Conservation (phyloP, 2,888 invertebrate species). For the Papilio protenor region DNA sequence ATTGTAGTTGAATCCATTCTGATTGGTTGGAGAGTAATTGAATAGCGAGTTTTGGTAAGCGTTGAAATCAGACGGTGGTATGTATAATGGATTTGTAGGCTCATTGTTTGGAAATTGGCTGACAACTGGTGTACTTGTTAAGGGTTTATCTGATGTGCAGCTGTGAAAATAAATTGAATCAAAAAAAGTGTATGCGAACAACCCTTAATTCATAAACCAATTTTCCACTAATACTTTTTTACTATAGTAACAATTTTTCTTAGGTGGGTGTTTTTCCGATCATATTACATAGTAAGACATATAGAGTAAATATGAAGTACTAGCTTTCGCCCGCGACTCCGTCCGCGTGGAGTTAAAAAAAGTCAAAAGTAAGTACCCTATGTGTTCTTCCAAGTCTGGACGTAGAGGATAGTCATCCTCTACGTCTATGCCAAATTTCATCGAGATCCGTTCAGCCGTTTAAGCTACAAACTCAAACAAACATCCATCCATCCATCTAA, state of each 20-base stretch:
- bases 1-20: conserved; percentile 69
- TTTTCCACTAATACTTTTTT: background rate
- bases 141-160: conserved; percentile 71
- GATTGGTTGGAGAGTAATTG: conserved; percentile 68
- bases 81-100: conserved; percentile 58
- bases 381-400: too few relatives aligned
- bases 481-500: too few relatives aligned
- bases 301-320: conserved; percentile 10
- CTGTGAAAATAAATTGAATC: conserved; percentile 57
- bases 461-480: too few relatives aligned
- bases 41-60: conserved; percentile 64
- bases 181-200: background rate
- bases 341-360: too few relatives aligned
- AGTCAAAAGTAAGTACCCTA: too few relatives aligned
- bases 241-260: background rate
- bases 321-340: too few relatives aligned
- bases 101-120: conserved; percentile 69
- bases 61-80: conserved; percentile 62
- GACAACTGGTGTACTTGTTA: conserved; percentile 60
- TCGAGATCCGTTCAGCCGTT: too few relatives aligned
- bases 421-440: too few relatives aligned
- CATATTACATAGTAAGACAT: too few relatives aligned
- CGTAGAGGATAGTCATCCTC: too few relatives aligned
- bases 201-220: too few relatives aligned
- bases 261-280: too few relatives aligned